A percentile compares a stretch with the other conserved stretches of the same genome.
These are phyloP conservation scores for Parapristionchus giblindavisi DNA, from an alignment of 2,888 invertebrate genomes.

Conservation along the genomic window DNA sequence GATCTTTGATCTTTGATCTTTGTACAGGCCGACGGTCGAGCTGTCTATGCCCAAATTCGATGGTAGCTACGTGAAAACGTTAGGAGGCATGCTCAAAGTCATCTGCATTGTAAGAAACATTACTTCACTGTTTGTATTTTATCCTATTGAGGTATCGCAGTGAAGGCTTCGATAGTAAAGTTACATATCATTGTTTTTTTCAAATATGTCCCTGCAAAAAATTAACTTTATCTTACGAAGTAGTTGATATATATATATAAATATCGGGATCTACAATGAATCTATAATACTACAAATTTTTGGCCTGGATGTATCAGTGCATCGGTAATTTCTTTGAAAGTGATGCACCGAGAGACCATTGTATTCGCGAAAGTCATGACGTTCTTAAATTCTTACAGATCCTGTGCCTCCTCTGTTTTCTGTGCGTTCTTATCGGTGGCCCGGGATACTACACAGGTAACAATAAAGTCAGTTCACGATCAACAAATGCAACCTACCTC, in stretches of 20 bases:
- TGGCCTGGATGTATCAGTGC: no score
- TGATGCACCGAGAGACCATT: no score
- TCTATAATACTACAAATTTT: no score
- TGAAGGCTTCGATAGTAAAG: background rate
- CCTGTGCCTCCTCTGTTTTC: constrained; percentile 78
- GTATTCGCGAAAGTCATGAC: no score
- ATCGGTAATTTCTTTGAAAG: no score
- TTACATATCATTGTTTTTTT: background rate
- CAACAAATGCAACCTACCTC: constrained; percentile 54
- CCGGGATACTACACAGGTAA: constrained; percentile 71
- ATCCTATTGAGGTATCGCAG: background rate
- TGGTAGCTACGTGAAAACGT: constrained; percentile 78
- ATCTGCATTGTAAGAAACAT: constrained; percentile 76
- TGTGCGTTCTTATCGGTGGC: constrained; percentile 80
- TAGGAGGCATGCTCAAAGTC: constrained; percentile 82
- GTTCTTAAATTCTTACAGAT: constrained; percentile 41
- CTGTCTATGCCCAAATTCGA: constrained; percentile 75
- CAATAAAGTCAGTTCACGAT: background rate
- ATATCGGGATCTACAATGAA: no score
- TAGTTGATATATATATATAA: background rate
- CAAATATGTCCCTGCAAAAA: background rate
- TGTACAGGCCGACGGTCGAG: constrained; percentile 23
- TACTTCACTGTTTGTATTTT: background rate
- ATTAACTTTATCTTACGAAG: background rate
- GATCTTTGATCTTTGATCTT: background rate